Conservation (phyloP, 2,113 vertebrate species). For the Dinomys branickii region DNA sequence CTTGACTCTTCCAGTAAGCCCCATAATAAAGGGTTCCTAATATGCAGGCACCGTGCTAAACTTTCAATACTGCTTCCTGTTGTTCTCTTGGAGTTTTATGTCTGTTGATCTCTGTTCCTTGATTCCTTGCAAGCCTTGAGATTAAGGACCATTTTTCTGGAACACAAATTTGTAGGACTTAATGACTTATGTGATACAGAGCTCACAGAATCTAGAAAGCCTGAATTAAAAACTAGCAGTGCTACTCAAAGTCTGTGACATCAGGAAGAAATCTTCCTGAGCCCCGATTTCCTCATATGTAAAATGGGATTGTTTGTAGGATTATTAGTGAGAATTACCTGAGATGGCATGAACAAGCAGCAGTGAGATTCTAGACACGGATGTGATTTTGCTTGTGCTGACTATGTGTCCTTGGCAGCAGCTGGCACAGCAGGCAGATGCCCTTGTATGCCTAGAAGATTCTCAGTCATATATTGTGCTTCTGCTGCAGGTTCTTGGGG, state of each 20-base stretch:
- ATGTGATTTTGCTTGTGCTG: fast-evolving
- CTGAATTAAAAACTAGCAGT: neutral
- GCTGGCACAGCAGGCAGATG: neutral
- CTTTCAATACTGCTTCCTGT: neutral
- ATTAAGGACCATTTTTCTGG: neutral
- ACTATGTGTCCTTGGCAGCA: neutral
- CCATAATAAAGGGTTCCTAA: neutral
- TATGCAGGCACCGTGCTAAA: neutral
- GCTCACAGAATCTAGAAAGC: neutral
- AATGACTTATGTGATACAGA: neutral
- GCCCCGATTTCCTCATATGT: neutral
- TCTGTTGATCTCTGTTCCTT: neutral
- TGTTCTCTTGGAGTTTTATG: neutral
- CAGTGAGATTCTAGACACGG: neutral
- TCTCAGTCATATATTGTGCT: neutral
- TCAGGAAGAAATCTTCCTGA: neutral
- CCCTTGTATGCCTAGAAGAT: fast-evolving
- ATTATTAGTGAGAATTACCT: neutral
- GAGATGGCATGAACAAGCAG: neutral
- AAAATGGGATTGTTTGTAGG: neutral
- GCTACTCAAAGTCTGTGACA: neutral
- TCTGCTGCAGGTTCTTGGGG: neutral
- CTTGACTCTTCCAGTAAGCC: neutral
- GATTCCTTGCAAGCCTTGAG: neutral
- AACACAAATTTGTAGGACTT: neutral